Evolutionary conservation across 2,888 invertebrate species (phyloP), one percentile per base, ranked within the genome.

Genomic region (Luperina nickerlii): DNA sequence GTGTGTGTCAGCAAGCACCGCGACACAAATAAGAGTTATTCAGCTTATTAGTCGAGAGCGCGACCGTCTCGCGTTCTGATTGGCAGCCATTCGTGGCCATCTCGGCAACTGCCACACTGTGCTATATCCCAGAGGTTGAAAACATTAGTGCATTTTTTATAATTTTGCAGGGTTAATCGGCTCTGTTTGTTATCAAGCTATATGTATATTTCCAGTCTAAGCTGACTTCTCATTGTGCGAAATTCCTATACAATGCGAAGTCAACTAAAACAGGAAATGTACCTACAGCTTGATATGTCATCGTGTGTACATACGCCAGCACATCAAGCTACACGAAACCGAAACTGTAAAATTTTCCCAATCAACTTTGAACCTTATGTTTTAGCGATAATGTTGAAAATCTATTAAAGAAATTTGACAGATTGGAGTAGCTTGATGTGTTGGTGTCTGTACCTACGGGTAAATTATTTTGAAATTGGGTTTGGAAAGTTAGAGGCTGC

Each of bases 1-100:
- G 57, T n/a, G 78, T 82, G 65, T 75, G 57, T 18, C 73, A 74
- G 78, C 74, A 38, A 79, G 76, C 62, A 74, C 45, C 74, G 77
- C 74, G 81, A 77, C 87, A 88, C 80, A 84, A 82, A 86, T 75
- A 60, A 81, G 74, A 85, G 63, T 81, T 81, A 78, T 85, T 87
- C 85, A 82, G 89, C 90, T 91, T 90, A 92, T 92, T 92, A 92
- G 86, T 77, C 76, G 75, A 81, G 86, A 88, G 78, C 86, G 86
- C 79, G 86, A 86, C 76, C 84, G 88, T 83, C 87, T 87, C 81
- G 92, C 84, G 90, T 90, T 91, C 89, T 92, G 92, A 93, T 93
- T 92, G 93, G 89, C 87, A 88, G 88, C 80, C 85, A 89, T 86
- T 90, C 78, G 88, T 79, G 62, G 63, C 66, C 82, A 82, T 81